phyloP scores from a whole-genome alignment of 2,113 vertebrate species.

The Passer montanus region DNA sequence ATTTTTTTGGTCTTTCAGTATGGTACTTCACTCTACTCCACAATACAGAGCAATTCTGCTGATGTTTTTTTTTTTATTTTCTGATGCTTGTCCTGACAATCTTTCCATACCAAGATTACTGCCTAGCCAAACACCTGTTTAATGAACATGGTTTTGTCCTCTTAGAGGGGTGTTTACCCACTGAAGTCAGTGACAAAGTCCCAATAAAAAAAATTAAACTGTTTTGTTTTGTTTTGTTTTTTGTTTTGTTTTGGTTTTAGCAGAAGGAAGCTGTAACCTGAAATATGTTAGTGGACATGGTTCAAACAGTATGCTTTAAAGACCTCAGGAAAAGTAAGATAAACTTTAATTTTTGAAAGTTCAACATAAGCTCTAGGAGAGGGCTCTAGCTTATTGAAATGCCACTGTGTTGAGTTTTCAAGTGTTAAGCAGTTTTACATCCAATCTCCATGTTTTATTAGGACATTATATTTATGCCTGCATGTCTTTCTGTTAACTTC shows the following conservation, averaged over 20 bases:
- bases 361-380: background rate
- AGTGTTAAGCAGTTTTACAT: background rate
- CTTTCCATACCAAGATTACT: background rate
- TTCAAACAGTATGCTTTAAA: background rate
- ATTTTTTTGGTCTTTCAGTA: background rate
- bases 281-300: background rate
- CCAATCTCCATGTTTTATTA: background rate
- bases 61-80: background rate
- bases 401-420: background rate
- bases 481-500: background rate
- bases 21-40: background rate
- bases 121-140: background rate
- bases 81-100: background rate
- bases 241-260: background rate
- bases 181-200: background rate
- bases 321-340: background rate
- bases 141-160: background rate
- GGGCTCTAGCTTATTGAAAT: background rate
- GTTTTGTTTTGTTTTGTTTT: background rate
- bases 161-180: accelerated
- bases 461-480: background rate
- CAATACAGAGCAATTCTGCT: background rate
- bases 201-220: background rate
- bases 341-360: background rate
- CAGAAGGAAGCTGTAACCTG: background rate